phyloP scores from a whole-genome alignment of 1,140 invertebrate genomes.

The Aphaenogaster ashmeadi region DNA sequence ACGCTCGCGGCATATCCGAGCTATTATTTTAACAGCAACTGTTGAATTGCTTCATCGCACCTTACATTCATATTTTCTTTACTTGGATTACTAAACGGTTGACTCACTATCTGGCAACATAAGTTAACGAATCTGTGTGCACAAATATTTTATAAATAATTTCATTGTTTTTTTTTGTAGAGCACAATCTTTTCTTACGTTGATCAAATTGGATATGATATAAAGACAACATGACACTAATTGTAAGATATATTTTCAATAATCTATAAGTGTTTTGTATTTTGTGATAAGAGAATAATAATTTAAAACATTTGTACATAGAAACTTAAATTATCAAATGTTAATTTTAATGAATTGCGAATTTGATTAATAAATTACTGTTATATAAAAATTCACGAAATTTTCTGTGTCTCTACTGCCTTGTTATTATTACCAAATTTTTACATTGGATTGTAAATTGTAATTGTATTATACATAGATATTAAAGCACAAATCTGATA shows the following conservation, averaged over 20 bases:
- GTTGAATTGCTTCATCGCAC: constrained; percentile 44
- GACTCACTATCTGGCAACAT: neutral
- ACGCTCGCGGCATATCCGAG: constrained; percentile 27
- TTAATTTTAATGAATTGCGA: neutral
- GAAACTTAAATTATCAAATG: neutral
- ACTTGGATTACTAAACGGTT: neutral
- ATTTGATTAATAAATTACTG: neutral
- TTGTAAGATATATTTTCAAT: neutral
- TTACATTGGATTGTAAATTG: neutral
- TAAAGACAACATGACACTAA: neutral
- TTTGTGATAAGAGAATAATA: constrained; percentile 6
- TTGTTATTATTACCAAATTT: neutral
- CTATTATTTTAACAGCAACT: constrained; percentile 55
- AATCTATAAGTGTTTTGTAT: constrained; percentile 8
- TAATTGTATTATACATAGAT: neutral
- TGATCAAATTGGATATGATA: neutral
- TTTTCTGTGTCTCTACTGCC: neutral
- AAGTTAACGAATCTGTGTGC: too few relatives aligned
- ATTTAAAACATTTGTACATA: neutral
- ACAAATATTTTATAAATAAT: constrained; percentile 11
- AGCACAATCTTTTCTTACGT: neutral
- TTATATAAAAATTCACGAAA: neutral
- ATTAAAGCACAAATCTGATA: neutral
- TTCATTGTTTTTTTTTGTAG: neutral
- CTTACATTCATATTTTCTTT: constrained; percentile 16